Evolutionary conservation across 2,888 invertebrate genomes (phyloP).

Genomic region (Diachrysia chrysitis): DNA sequence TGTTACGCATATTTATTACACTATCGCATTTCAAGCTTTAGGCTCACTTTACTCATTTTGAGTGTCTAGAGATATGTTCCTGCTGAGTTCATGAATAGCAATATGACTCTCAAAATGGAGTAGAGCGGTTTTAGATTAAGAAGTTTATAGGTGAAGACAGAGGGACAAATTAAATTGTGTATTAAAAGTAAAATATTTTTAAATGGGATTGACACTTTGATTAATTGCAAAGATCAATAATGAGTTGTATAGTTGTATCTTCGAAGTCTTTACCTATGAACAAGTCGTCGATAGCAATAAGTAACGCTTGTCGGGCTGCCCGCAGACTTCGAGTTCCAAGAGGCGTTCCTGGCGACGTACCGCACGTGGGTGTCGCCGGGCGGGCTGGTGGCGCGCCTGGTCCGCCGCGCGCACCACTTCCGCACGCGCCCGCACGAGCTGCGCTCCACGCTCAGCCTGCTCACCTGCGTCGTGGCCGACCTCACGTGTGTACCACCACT

Average conservation of each 20-base stretch:
- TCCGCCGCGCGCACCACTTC: conserved; percentile 92
- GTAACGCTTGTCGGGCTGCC: conserved; percentile 28
- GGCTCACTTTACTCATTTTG: conserved; percentile 50
- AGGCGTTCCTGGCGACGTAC: conserved; percentile 99
- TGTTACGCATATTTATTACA: conserved; percentile 1
- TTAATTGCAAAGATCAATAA: too few species aligned
- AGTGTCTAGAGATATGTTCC: conserved; percentile 23
- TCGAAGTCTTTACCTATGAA: conserved; percentile 18
- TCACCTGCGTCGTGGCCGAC: conserved; percentile 98
- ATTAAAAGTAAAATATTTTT: too few species aligned
- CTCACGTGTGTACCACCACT: conserved; percentile 94
- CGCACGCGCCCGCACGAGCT: conserved; percentile 90
- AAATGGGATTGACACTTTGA: too few species aligned
- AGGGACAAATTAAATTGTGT: neutral
- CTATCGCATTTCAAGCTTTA: conserved; percentile 29
- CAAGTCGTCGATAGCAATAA: conserved; percentile 3
- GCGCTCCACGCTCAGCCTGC: conserved; percentile 96
- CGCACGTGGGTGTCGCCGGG: conserved; percentile 97
- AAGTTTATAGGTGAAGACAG: conserved; percentile 19
- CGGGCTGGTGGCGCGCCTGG: conserved; percentile 95
- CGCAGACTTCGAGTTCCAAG: conserved; percentile 97
- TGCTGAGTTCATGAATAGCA: neutral
- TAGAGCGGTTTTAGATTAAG: conserved; percentile 2
- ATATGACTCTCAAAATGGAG: conserved; percentile 26
- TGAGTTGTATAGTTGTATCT: neutral